phyloP scores from a whole-genome alignment of 64 coral and sea anemone genomes.

The Pocillopora damicornis region DNA sequence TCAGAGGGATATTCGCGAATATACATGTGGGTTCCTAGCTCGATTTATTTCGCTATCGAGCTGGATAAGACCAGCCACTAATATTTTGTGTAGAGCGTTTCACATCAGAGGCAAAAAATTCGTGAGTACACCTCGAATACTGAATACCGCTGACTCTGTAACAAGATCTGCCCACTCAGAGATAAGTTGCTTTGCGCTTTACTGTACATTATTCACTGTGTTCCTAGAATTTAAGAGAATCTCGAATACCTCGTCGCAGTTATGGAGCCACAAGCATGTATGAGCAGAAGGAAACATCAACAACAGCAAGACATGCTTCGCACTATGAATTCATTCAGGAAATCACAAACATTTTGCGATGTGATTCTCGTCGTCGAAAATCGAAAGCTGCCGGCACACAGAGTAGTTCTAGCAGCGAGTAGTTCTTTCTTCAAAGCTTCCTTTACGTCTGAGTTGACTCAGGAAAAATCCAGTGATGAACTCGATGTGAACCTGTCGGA shows the following conservation, averaged over 20 bases:
- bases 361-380: not conserved
- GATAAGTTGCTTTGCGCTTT: not conserved
- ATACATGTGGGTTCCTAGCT: too few species aligned
- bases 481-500: not conserved
- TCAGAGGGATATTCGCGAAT: too few species aligned
- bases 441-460: conserved; percentile 1
- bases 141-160: not conserved
- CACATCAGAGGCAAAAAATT: too few species aligned
- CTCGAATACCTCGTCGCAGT: not conserved
- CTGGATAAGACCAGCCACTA: too few species aligned
- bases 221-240: not conserved
- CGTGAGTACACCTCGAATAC: too few species aligned
- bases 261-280: not conserved
- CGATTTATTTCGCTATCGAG: too few species aligned
- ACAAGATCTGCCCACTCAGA: too few species aligned
- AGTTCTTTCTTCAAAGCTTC: conserved; percentile 23
- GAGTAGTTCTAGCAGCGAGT: conserved; percentile 6
- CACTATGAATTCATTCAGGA: conserved; percentile 15
- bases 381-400: not conserved
- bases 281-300: not conserved
- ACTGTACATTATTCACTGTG: not conserved
- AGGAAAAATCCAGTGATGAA: not conserved
- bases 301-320: conserved; percentile 7
- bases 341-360: conserved; percentile 32
- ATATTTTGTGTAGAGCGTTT: too few species aligned